Base-by-base conservation (phyloP, 1,140 invertebrate genomes). In the Aradophagus sp. region DNA sequence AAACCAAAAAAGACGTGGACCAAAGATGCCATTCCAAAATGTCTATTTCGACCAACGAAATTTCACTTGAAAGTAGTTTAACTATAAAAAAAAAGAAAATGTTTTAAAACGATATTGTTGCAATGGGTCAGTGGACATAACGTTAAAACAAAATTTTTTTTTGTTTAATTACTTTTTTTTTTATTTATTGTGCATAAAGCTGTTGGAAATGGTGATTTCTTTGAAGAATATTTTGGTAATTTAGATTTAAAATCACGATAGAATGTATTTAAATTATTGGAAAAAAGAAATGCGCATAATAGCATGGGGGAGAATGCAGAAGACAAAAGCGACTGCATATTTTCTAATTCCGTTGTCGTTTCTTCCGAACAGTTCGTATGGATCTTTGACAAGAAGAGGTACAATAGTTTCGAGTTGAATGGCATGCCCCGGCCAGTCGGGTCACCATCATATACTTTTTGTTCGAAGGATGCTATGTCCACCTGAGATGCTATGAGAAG, bases 331-430 rank as follows among this genome's bases (percentile, higher is more conserved):
- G 63, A 74, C 76, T 81, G 81, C 80, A 85, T 86, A 84, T 85
- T 84, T 83, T 80, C n/a, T 79, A 77, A 84, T 85, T 84, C 83
- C 77, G 79, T 72, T 77, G 79, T 78, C 77, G 77, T 77, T 80
- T 76, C 74, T 71, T 75, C 71, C 73, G 73, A 74, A 79, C 73
- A 73, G 77, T 80, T 73, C 65, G 72, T 77, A 68, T 75, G 68
- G 75, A 81, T 80, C 80, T 76, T 81, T 63, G 77, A 68, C 77
- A 80, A 82, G 82, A 83, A 83, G 55, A 74, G 59, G 75, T 77
- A 80, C 77, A 74, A 78, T 56, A 70, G 76, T 79, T 71, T 55
- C 61, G 72, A 77, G 72, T 75, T 75, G 75, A 77, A 78, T 70
- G 71, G 76, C 65, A 75, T 76, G 68, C 61, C 63, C 69, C 34